These are phyloP conservation scores for Synodontis membranacea DNA, from an alignment of 2,113 vertebrate species.

Conservation along the genomic window DNA sequence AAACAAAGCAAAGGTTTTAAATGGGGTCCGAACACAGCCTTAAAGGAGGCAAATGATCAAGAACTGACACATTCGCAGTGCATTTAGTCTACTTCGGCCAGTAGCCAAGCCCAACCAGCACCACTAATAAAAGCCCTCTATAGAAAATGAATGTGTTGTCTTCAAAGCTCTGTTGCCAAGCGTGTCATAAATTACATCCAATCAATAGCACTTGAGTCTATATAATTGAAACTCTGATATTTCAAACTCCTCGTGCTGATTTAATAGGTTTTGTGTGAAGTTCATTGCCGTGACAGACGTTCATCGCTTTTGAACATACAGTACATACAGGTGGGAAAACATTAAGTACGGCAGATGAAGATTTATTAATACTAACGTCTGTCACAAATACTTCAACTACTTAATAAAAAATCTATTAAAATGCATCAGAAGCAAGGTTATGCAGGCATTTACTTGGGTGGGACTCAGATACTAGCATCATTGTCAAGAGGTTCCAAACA, in stretches of 20 bases:
- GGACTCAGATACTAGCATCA: neutral
- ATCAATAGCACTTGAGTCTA: constrained; percentile 77
- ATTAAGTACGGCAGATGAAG: constrained; percentile 16
- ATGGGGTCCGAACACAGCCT: constrained; percentile 60
- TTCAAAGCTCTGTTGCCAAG: constrained; percentile 67
- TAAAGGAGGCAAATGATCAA: constrained; percentile 72
- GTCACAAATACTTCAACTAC: neutral
- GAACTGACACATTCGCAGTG: constrained; percentile 61
- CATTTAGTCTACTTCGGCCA: constrained; percentile 54
- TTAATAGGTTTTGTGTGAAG: constrained; percentile 59
- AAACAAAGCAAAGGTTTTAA: constrained; percentile 68
- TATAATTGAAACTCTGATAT: constrained; percentile 75
- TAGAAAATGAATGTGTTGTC: constrained; percentile 73
- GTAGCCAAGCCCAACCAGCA: constrained; percentile 63
- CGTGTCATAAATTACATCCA: constrained; percentile 75
- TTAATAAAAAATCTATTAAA: neutral
- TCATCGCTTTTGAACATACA: constrained; percentile 49
- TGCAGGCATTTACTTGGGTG: neutral
- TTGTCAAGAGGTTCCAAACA: neutral
- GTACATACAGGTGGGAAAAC: constrained; percentile 39
- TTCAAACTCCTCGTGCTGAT: constrained; percentile 58
- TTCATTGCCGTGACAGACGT: constrained; percentile 49
- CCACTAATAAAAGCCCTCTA: constrained; percentile 75
- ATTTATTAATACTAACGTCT: neutral
- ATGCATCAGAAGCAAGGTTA: neutral